Evolutionary conservation across 2,888 invertebrate species (phyloP).

Genomic region (Apocheima hispidaria): DNA sequence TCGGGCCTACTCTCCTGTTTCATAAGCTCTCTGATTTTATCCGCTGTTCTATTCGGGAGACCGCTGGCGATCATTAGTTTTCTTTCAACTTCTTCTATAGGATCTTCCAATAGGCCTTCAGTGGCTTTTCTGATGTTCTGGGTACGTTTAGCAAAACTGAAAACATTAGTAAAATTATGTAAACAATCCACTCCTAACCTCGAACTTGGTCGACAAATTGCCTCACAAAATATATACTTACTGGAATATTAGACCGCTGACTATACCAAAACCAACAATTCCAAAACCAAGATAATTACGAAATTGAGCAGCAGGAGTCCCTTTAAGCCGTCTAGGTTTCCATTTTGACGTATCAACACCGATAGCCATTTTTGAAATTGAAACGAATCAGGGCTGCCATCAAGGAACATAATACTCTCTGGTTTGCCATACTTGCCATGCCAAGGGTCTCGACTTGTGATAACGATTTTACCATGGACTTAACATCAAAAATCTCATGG

Average conservation of each 20-base stretch:
- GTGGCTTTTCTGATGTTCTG: constrained; percentile 61
- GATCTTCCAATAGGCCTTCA: constrained; percentile 70
- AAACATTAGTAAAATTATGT: constrained; percentile 41
- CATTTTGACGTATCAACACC: constrained; percentile 85
- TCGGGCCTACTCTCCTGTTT: constrained; percentile 63
- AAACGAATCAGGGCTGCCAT: background rate
- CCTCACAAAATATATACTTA: constrained; percentile 59
- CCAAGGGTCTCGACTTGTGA: no score
- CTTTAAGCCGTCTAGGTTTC: constrained; percentile 88
- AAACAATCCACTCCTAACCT: constrained; percentile 50
- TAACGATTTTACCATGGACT: no score
- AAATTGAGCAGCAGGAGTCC: constrained; percentile 87
- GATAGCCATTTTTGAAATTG: constrained; percentile 75
- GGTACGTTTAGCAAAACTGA: constrained; percentile 62
- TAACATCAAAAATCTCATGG: no score
- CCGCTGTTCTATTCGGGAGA: constrained; percentile 59
- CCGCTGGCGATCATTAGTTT: constrained; percentile 71
- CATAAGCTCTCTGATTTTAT: constrained; percentile 57
- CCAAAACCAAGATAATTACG: constrained; percentile 84
- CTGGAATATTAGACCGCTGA: constrained; percentile 80
- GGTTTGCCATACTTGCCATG: no score
- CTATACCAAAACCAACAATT: constrained; percentile 71
- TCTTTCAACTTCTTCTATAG: constrained; percentile 76
- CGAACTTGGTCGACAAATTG: constrained; percentile 33
- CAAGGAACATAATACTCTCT: no score